A percentile compares a stretch with the other conserved stretches of the same genome.
These are phyloP conservation scores for Tetramorium simillimum DNA, from an alignment of 1,140 invertebrate genomes.

Conservation along the genomic window DNA sequence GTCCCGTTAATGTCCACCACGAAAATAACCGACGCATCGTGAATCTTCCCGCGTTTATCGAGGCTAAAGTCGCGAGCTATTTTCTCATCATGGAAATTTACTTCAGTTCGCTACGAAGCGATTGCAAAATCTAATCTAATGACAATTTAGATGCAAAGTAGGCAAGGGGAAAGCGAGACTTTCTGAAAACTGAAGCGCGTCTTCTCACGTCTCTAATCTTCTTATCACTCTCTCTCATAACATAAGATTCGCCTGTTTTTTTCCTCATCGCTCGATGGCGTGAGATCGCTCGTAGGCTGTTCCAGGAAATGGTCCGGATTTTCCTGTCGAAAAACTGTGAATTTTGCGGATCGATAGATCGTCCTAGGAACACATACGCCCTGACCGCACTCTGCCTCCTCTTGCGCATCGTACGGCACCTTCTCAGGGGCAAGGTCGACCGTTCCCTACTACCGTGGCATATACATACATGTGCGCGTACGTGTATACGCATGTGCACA, in stretches of 20 bases:
- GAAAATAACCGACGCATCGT: neutral
- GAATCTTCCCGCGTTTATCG: neutral
- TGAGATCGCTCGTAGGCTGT: neutral
- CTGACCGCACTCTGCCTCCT: constrained; percentile 10
- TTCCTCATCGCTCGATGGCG: neutral
- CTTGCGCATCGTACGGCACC: constrained; percentile 11
- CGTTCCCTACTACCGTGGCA: constrained; percentile 14
- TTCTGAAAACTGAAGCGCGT: neutral
- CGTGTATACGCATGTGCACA: neutral
- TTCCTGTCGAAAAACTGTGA: neutral
- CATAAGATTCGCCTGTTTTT: neutral
- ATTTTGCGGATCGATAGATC: constrained; percentile 34
- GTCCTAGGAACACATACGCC: neutral
- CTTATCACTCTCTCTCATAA: neutral
- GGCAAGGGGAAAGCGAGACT: constrained; percentile 7
- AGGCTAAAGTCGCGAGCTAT: neutral
- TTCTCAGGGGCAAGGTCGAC: constrained; percentile 72
- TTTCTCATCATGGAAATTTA: constrained; percentile 8
- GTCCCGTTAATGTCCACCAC: neutral
- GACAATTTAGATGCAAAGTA: constrained; percentile 9
- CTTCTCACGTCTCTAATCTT: neutral
- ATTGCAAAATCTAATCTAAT: neutral
- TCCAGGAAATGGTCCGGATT: neutral
- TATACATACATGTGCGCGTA: too few species aligned
- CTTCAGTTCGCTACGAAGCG: neutral